Conservation (phyloP, 2,797 vertebrate species). For the Malacoctenus gilli region DNA sequence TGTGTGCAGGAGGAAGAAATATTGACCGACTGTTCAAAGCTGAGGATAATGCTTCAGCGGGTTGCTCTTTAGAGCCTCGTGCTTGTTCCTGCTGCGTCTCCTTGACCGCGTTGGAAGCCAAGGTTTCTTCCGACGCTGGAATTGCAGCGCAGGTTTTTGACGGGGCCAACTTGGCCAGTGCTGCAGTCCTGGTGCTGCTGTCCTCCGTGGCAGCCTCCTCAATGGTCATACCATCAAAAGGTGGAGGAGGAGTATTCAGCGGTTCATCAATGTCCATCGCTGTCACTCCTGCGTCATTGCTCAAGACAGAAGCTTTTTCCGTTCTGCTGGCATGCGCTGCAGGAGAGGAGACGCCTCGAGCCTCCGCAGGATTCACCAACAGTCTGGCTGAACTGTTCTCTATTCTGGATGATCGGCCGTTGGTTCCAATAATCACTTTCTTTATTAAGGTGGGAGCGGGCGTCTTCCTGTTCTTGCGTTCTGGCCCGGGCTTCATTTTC, state of each 20-base stretch:
- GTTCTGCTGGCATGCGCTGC: conserved; percentile 17
- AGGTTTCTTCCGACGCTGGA: conserved; percentile 1
- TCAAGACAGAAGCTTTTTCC: conserved; percentile 35
- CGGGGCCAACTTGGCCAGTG: conserved; percentile 9
- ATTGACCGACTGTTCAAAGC: conserved; percentile 7
- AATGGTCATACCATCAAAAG: conserved; percentile 16
- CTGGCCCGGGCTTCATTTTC: conserved; percentile 58
- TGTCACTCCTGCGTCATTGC: conserved; percentile 28
- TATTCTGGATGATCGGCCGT: conserved; percentile 57
- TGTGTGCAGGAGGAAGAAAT: conserved; percentile 26
- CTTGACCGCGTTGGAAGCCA: conserved; percentile 18
- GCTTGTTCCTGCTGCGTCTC: conserved; percentile 13
- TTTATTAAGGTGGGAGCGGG: conserved; percentile 52
- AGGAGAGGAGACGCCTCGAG: conserved; percentile 19
- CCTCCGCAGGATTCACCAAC: conserved; percentile 48
- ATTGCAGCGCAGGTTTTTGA: conserved; percentile 15
- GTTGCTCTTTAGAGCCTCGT: conserved; percentile 18
- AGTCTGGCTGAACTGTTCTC: conserved; percentile 67
- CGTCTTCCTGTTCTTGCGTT: conserved; percentile 74
- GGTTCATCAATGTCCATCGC: conserved; percentile 75
- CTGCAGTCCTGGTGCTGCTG: conserved; percentile 14
- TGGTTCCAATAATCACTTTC: conserved; percentile 43
- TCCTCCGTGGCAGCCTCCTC: conserved; percentile 33
- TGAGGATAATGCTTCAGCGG: neutral
- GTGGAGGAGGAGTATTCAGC: conserved; percentile 45